phyloP scores from a whole-genome alignment of 37 sponge, comb jelly and placozoan genomes.

The Cliona cf. orientalis region DNA sequence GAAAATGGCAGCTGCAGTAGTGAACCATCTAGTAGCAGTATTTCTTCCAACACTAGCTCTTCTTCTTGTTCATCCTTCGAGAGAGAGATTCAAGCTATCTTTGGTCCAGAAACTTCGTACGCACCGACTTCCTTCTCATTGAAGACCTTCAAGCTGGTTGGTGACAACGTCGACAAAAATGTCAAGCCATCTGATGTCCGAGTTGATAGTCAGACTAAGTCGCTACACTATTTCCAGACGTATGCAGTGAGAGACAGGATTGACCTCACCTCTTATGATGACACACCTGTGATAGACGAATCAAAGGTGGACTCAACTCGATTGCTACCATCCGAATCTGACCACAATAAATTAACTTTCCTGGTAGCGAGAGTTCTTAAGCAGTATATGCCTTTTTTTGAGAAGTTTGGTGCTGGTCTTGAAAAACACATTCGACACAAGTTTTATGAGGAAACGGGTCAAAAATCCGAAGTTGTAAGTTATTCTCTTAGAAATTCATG shows the following conservation, averaged over 20 bases:
- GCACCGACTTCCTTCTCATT: neutral
- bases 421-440: neutral
- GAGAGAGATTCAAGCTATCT: neutral
- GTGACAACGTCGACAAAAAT: neutral
- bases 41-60: neutral
- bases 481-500: too few species aligned
- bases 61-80: neutral
- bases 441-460: neutral
- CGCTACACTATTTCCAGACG: constrained; percentile 22
- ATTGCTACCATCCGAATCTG: constrained; percentile 16
- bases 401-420: neutral
- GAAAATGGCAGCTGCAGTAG: neutral
- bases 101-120: neutral
- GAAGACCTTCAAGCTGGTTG: neutral
- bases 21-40: neutral
- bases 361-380: constrained; percentile 11
- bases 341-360: neutral
- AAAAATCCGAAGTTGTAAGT: neutral
- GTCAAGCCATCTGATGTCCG: constrained; percentile 3
- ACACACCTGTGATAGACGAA: neutral
- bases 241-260: constrained; percentile 18
- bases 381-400: constrained; percentile 31
- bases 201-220: constrained; percentile 18
- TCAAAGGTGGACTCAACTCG: neutral
- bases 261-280: neutral